Base-by-base conservation (phyloP, 2,113 vertebrate genomes). In the Eulacestoma nigropectus region DNA sequence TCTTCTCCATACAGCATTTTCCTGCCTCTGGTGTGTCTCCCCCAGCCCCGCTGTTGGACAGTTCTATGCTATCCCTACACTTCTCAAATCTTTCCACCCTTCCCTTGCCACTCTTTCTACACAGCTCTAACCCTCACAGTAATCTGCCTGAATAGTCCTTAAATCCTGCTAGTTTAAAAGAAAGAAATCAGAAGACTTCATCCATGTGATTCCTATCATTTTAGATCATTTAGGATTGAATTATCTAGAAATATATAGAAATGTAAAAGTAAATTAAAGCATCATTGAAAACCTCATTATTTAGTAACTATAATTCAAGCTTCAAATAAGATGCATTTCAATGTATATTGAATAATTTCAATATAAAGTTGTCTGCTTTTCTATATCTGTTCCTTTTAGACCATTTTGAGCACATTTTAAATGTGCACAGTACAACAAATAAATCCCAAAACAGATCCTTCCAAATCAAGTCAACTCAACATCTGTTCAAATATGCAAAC, bases 251-350 rank as follows among this genome's bases (percentile, higher is more conserved):
- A 70, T 67, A 83, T 9, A 42, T 3, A 37, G 70, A 85, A 80
- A 88, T 81, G 56, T 9, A 52, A 41, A 84, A 85, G 86, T 37
- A 91, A 84, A 93, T 91, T 69, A 96, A 76, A 83, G 12, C 17
- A 39, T 70, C 25, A 68, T 33, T 86, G 79, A 88, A 93, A 90
- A 80, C 55, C 30, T 85, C 67, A 65, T 93, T 94, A 92, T 81
- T 87, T 86, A 93, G 81, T 78, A 94, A 92, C 64, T 80, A 50
- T 56, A 85, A 94, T 75, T 41, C 68, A 86, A 90, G 44, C 16
- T 59, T 79, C 72, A 93, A 73, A 42, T 76, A 63, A 84, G 47
- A 78, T 53, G 41, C 12, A 52, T 64, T 92, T 93, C 18, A 56
- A 88, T n/a, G 25, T 47, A 39, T 77, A 59, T 16, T 77, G 78